Conservation (phyloP, 1,140 invertebrate species). For the Lutraria rhynchaena region DNA sequence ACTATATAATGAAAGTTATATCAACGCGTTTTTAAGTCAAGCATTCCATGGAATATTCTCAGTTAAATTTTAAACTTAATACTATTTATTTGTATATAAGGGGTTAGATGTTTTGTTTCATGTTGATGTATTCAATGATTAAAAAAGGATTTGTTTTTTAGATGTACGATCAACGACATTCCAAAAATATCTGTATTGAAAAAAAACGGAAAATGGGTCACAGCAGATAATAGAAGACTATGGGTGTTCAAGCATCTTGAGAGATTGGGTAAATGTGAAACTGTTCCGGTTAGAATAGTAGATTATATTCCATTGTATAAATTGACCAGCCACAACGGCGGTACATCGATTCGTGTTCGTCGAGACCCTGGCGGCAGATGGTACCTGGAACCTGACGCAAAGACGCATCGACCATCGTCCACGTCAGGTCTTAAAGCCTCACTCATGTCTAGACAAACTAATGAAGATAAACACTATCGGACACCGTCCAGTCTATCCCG, state of each 20-base stretch:
- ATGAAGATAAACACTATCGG: too few species aligned
- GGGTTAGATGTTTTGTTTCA: neutral
- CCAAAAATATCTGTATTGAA: conserved; percentile 18
- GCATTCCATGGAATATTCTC: neutral
- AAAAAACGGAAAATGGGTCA: conserved; percentile 17
- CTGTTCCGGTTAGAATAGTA: conserved; percentile 7
- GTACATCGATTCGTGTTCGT: neutral
- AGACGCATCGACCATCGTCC: too few species aligned
- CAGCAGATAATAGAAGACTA: conserved; percentile 38
- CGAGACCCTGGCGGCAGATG: conserved; percentile 35
- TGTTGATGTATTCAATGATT: neutral
- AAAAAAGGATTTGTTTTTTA: neutral
- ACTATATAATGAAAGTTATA: neutral
- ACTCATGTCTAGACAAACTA: too few species aligned
- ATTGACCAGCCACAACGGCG: conserved; percentile 12
- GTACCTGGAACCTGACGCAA: neutral
- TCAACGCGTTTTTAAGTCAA: neutral
- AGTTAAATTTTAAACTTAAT: neutral
- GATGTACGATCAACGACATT: conserved; percentile 4
- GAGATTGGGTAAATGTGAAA: conserved; percentile 3
- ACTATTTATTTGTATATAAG: neutral
- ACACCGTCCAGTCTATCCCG: too few species aligned
- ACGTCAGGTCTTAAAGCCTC: too few species aligned
- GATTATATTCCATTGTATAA: neutral
- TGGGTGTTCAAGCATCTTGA: conserved; percentile 44